phyloP scores from a whole-genome alignment of 1,140 invertebrate genomes.

The Fopius arisanus region DNA sequence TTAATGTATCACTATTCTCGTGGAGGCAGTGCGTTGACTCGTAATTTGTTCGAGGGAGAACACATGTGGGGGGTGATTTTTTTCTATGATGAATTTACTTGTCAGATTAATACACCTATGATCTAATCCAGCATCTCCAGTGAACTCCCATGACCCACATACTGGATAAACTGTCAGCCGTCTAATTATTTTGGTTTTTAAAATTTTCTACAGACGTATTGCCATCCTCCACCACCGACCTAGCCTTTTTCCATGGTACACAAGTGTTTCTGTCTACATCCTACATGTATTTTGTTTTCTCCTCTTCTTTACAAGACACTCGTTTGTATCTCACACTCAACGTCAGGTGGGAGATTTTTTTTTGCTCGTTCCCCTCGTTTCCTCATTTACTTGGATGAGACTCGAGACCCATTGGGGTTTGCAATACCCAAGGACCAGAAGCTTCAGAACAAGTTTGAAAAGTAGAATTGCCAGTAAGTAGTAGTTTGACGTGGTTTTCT shows the following conservation, averaged over 20 bases:
- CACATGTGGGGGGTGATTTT: neutral
- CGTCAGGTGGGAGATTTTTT: neutral
- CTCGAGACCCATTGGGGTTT: neutral
- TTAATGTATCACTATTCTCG: neutral
- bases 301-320: neutral
- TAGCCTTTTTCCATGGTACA: neutral
- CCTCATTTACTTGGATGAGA: neutral
- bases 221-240: too few species aligned
- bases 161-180: conserved; percentile 45
- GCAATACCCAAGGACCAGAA: neutral
- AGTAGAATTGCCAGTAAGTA: conserved; percentile 42
- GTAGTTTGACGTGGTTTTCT: conserved; percentile 25
- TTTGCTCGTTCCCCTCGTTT: neutral
- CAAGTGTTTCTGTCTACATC: neutral
- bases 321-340: neutral
- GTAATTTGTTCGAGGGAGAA: neutral
- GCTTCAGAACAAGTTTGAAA: conserved; percentile 44
- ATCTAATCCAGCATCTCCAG: neutral
- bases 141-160: conserved; percentile 19
- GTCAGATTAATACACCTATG: conserved; percentile 22
- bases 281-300: neutral
- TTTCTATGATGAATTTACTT: neutral
- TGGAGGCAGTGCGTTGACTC: neutral
- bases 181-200: neutral
- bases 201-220: neutral